Evolutionary conservation across 2,797 vertebrate species (phyloP), one percentile per base, ranked within the genome.

Genomic region (Gambelia wislizenii): DNA sequence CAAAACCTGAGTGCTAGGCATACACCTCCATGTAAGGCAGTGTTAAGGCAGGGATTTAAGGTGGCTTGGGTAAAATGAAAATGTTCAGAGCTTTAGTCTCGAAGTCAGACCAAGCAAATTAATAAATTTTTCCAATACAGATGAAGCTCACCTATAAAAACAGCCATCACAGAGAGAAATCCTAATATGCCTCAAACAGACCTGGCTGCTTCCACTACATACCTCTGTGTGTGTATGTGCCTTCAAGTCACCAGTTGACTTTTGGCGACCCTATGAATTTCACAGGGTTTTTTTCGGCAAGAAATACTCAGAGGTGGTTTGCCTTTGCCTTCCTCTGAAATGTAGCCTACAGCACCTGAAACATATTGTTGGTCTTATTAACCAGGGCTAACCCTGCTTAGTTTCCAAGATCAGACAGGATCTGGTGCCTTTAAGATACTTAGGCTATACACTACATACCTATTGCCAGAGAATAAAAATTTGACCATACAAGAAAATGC

Each of bases 161-260:
- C 16, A 86, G 75, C 25, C 59, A 75, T 81, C 61, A 89, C 10
- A 88, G n/a, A 90, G 14, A 67, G 33, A 67, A 67, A 67, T 20
- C 1, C 0, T 22, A 44, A 49, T 12, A 42, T 52, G 39, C 33
- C 72, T 18, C 56, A 52, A 67, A 70, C 39, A 39, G 82, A 87
- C 75, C 8, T 39, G 3, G 39, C 44, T 83, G 42, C 44, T 74
- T 83, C 33, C n/a, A n/a, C n/a, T n/a, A n/a, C n/a, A n/a, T n/a
- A n/a, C n/a, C n/a, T n/a, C n/a, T n/a, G n/a, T n/a, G n/a, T n/a
- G n/a, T n/a, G n/a, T n/a, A n/a, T n/a, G n/a, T n/a, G n/a, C n/a
- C n/a, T n/a, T n/a, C n/a, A n/a, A n/a, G n/a, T n/a, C n/a, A n/a
- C n/a, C n/a, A n/a, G n/a, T n/a, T n/a, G n/a, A n/a, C n/a, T n/a